Evolutionary conservation across 2,797 vertebrate species (phyloP).

Genomic region (Helarctos malayanus): DNA sequence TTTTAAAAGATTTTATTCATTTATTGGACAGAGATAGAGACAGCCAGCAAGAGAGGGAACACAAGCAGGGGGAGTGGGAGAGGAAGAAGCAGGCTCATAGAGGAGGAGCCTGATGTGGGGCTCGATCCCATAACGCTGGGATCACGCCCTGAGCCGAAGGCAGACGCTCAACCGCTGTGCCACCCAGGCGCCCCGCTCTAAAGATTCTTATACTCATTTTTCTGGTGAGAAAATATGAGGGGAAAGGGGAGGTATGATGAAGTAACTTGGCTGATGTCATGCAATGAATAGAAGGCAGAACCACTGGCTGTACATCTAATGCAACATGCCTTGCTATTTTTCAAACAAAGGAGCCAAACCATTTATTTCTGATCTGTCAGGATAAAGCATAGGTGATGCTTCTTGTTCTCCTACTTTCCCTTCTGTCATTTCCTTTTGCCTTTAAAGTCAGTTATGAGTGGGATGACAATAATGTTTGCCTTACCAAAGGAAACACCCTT

Average conservation of each 20-base stretch:
- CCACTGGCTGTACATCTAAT: neutral
- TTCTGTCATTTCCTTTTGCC: neutral
- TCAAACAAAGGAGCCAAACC: neutral
- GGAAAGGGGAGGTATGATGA: neutral
- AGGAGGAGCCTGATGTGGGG: no score
- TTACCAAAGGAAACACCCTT: neutral
- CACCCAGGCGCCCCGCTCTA: no score
- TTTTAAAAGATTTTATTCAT: no score
- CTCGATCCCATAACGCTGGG: no score
- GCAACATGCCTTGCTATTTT: neutral
- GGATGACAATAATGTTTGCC: neutral
- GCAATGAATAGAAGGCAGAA: neutral
- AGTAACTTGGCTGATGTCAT: neutral
- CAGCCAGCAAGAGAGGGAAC: no score
- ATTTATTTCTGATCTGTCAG: neutral
- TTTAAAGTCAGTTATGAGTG: neutral
- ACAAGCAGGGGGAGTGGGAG: no score
- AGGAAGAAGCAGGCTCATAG: no score
- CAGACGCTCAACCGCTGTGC: no score
- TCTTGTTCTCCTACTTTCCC: neutral
- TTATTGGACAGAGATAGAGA: no score
- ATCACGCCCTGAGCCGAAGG: no score
- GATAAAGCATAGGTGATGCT: neutral
- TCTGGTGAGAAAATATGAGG: neutral
- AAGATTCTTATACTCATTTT: neutral